Evolutionary conservation across 2,113 vertebrate genomes (phyloP).

Genomic region (Eulacestoma nigropectus): DNA sequence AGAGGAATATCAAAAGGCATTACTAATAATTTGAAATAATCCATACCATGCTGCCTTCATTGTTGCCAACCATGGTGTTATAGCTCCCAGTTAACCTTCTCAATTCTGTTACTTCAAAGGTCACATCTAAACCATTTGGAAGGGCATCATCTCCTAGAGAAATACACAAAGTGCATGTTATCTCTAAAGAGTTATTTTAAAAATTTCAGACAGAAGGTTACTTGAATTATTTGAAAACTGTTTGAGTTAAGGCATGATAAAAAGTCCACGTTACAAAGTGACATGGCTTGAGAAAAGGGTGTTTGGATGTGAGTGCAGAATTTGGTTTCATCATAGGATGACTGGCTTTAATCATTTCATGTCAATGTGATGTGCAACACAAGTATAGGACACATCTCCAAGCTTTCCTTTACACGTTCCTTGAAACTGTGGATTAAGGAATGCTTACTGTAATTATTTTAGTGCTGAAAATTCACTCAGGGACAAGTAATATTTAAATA

Average conservation of each 20-base stretch:
- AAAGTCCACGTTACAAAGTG: background rate
- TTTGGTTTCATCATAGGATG: background rate
- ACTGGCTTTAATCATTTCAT: background rate
- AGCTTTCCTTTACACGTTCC: background rate
- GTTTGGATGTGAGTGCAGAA: background rate
- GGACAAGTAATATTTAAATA: background rate
- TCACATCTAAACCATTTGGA: constrained; percentile 91
- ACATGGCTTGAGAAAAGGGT: background rate
- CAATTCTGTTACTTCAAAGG: constrained; percentile 90
- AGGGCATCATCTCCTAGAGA: constrained; percentile 83
- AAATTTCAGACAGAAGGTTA: background rate
- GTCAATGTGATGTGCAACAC: background rate
- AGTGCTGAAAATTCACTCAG: background rate
- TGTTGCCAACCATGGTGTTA: constrained; percentile 98
- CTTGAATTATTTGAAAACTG: background rate
- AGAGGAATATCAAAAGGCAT: background rate
- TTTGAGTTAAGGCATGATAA: background rate
- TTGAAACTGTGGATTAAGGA: background rate
- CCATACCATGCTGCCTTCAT: constrained; percentile 95
- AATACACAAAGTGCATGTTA: background rate
- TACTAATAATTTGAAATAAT: background rate
- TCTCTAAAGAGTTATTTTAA: background rate
- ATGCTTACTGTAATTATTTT: background rate
- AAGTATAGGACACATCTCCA: background rate
- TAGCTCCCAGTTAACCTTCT: constrained; percentile 92